phyloP scores from a whole-genome alignment of 2,113 vertebrate genomes.

The Ursus arctos region DNA sequence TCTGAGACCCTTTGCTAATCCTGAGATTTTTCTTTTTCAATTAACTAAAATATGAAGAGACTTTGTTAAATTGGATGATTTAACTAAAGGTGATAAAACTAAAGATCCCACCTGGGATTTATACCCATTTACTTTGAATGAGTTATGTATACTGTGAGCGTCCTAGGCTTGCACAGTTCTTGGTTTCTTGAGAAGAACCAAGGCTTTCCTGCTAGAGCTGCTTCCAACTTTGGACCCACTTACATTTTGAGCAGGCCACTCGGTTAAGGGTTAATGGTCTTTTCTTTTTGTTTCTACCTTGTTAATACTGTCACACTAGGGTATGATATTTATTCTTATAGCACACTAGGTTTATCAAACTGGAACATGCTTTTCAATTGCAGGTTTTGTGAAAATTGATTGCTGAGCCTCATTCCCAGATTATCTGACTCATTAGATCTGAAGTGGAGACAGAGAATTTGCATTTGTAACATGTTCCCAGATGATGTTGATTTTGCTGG shows the following conservation, averaged over 20 bases:
- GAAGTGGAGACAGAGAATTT: not conserved
- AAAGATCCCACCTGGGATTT: not conserved
- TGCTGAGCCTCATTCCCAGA: not conserved
- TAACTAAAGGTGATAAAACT: not conserved
- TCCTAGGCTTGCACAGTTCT: not conserved
- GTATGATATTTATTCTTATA: not conserved
- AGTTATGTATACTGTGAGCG: not conserved
- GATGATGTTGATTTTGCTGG: not conserved
- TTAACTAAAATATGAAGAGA: not conserved
- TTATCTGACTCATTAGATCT: not conserved
- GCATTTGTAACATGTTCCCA: slow-evolving; percentile 17
- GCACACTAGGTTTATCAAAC: not conserved
- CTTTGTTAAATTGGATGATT: slow-evolving; percentile 53
- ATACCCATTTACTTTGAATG: slow-evolving; percentile 3
- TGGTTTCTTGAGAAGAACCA: not conserved
- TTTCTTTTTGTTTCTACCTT: slow-evolving; percentile 14
- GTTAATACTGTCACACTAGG: not conserved
- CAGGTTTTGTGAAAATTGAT: slow-evolving; percentile 10
- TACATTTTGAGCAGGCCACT: not conserved
- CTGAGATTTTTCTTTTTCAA: not conserved
- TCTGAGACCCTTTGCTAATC: not conserved
- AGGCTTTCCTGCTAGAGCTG: not conserved
- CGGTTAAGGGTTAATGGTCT: not conserved
- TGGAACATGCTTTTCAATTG: not conserved
- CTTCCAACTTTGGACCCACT: not conserved